Conservation (phyloP, 2,113 vertebrate genomes). For the Chaetodon auriga region DNA sequence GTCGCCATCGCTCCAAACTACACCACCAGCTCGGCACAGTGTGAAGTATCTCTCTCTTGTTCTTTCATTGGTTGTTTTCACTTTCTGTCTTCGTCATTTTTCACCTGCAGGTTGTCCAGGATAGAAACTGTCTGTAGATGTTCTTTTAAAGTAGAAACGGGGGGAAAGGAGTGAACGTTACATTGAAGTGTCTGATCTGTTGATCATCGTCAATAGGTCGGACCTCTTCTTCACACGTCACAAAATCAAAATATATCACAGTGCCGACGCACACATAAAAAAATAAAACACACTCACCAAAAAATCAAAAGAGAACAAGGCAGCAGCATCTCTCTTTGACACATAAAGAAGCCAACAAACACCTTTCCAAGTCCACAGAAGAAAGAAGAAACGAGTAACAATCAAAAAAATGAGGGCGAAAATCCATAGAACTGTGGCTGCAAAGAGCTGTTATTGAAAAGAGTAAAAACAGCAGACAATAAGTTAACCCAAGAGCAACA, state of each 20-base stretch:
- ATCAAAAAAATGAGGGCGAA: neutral
- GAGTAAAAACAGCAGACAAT: neutral
- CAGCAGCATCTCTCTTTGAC: neutral
- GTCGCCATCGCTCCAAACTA: constrained; percentile 52
- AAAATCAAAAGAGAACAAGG: no score
- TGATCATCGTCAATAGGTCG: neutral
- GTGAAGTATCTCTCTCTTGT: constrained; percentile 25
- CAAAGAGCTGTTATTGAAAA: neutral
- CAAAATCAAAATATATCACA: neutral
- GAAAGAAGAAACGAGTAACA: neutral
- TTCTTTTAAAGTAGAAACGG: neutral
- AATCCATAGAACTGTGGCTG: neutral
- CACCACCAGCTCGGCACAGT: constrained; percentile 39
- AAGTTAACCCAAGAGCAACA: neutral
- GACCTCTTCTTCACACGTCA: neutral
- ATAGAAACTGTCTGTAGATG: constrained; percentile 6
- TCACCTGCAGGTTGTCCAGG: constrained; percentile 21
- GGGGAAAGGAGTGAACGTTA: neutral
- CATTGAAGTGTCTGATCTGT: neutral
- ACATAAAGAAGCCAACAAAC: neutral
- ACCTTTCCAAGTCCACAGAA: neutral
- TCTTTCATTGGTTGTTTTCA: constrained; percentile 30
- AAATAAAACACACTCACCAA: no score
- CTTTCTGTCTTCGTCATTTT: constrained; percentile 15
- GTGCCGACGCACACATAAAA: neutral